These are phyloP conservation scores for Cheiracanthium punctorium DNA, from an alignment of 2,888 invertebrate genomes.

Conservation along the genomic window DNA sequence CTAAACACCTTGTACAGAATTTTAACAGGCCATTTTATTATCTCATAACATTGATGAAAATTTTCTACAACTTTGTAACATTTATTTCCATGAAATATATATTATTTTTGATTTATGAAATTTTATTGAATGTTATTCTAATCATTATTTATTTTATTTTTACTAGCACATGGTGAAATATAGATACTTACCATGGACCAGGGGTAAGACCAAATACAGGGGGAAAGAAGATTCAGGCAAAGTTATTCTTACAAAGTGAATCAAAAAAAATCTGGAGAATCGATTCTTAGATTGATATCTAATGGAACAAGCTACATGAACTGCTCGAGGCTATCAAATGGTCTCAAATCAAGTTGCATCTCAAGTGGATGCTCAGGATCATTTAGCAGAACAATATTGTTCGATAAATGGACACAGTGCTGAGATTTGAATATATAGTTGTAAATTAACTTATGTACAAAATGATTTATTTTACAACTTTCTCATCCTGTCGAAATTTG, in stretches of 20 bases:
- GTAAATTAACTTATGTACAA: neutral
- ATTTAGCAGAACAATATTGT: neutral
- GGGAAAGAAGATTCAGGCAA: slow-evolving; percentile 72
- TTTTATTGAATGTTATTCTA: neutral
- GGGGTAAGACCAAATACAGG: slow-evolving; percentile 83
- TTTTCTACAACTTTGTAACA: too few species aligned
- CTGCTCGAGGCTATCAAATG: neutral
- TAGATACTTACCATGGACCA: slow-evolving; percentile 98
- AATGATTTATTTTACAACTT: neutral
- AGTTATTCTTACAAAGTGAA: slow-evolving; percentile 71
- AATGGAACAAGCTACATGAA: neutral
- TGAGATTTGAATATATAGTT: neutral
- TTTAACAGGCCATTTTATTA: too few species aligned
- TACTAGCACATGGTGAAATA: slow-evolving; percentile 99
- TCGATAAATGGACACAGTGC: neutral
- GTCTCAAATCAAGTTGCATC: neutral
- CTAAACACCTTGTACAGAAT: too few species aligned
- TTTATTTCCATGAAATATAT: too few species aligned
- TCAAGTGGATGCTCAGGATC: neutral
- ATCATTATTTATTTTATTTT: neutral
- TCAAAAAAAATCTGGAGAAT: neutral
- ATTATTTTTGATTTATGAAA: too few species aligned
- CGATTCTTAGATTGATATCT: neutral
- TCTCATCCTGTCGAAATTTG: neutral
- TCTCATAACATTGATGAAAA: too few species aligned